Percentiles rank a stretch among this genome's conserved stretches.
Conservation (phyloP, 2,113 vertebrate genomes). For the Lophura nycthemera region DNA sequence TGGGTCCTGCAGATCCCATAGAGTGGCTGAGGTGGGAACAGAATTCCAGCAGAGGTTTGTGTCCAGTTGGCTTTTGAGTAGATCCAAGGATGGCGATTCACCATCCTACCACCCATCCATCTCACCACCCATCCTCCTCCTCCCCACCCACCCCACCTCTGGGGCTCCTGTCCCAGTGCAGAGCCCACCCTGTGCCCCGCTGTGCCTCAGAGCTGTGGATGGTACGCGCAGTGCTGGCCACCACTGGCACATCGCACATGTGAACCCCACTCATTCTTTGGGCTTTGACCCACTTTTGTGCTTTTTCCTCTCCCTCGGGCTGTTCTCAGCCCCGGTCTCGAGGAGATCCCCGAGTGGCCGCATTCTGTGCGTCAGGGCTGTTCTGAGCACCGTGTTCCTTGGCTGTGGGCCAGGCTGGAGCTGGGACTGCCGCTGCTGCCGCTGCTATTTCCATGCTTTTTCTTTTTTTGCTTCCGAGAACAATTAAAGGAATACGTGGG, state of each 20-base stretch:
- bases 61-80: background rate
- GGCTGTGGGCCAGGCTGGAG: background rate
- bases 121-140: too few relatives aligned
- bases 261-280: background rate
- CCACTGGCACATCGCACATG: background rate
- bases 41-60: background rate
- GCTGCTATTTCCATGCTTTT: background rate
- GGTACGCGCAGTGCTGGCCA: background rate
- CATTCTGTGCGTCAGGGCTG: background rate
- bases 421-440: background rate
- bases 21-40: background rate
- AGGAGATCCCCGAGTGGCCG: background rate
- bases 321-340: background rate
- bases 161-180: background rate
- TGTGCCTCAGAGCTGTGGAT: too few relatives aligned
- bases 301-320: background rate
- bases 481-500: background rate
- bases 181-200: background rate
- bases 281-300: background rate
- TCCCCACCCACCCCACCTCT: background rate
- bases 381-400: background rate
- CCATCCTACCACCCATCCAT: background rate
- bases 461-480: background rate
- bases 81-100: background rate
- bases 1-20: background rate